These are phyloP conservation scores for Drosophila orosa DNA, from an alignment of 1,140 invertebrate genomes.

Conservation along the genomic window DNA sequence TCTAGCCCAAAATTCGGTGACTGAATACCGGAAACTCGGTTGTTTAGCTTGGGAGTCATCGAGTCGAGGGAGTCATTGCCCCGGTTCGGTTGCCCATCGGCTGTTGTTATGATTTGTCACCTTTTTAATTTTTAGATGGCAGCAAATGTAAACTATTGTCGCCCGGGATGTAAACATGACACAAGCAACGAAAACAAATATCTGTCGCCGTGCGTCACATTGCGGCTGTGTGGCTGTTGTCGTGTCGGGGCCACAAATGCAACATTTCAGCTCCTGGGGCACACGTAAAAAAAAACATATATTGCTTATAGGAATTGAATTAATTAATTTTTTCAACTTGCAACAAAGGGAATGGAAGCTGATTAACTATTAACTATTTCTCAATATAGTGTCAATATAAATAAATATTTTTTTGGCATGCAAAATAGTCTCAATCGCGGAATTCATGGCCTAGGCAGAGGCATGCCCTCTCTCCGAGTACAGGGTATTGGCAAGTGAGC, in stretches of 20 bases:
- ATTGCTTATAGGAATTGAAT: background rate
- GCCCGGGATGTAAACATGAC: constrained; percentile 68
- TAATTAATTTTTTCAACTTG: too few relatives aligned
- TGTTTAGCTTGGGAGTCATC: background rate
- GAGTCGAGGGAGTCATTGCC: background rate
- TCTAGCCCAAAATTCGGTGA: background rate
- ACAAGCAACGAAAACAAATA: constrained; percentile 68
- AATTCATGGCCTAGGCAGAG: too few relatives aligned
- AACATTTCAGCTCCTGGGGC: background rate
- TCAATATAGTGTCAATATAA: too few relatives aligned
- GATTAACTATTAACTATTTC: too few relatives aligned
- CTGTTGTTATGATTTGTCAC: constrained; percentile 76
- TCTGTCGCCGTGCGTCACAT: constrained; percentile 46
- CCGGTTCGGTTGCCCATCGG: background rate
- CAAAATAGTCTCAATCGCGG: too few relatives aligned
- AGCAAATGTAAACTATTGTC: constrained; percentile 77
- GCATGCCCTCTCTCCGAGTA: constrained; percentile 1
- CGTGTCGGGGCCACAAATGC: constrained; percentile 3
- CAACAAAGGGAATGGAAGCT: too few relatives aligned
- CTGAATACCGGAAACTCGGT: constrained; percentile 9
- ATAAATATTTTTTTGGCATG: background rate
- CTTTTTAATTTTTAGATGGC: constrained; percentile 75
- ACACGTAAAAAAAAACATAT: background rate
- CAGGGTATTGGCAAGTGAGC: constrained; percentile 5
- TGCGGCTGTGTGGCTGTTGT: constrained; percentile 21